These are phyloP conservation scores for Lycocorax pyrrhopterus DNA, from an alignment of 2,113 vertebrate genomes.

Conservation along the genomic window DNA sequence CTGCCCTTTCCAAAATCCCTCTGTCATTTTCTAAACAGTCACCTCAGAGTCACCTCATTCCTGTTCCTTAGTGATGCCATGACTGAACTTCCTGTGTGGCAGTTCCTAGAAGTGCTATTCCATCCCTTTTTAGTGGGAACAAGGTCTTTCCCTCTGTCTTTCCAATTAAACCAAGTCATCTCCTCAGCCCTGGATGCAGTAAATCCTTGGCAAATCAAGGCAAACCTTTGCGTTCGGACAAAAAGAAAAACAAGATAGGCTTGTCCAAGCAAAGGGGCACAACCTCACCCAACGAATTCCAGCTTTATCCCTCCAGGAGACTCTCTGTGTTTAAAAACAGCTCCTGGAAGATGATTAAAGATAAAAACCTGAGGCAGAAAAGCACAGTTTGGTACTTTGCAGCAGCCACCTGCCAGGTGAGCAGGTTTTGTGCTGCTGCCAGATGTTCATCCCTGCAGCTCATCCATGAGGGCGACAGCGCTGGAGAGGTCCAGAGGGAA, in stretches of 20 bases:
- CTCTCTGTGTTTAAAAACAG: background rate
- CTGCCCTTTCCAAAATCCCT: background rate
- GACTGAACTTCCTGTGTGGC: accelerated
- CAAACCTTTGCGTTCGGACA: background rate
- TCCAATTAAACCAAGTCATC: background rate
- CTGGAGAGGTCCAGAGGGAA: background rate
- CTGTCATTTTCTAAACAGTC: background rate
- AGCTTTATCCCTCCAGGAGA: background rate
- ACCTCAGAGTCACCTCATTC: background rate
- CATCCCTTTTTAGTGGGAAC: accelerated
- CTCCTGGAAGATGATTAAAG: background rate
- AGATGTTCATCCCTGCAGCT: background rate
- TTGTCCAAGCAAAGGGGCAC: background rate
- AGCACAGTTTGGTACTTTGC: background rate
- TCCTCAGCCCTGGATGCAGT: accelerated
- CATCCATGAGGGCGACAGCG: accelerated
- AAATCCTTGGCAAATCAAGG: background rate
- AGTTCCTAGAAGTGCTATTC: background rate
- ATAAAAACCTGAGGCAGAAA: background rate
- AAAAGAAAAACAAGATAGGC: background rate
- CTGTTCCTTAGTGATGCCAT: background rate
- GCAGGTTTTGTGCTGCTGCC: background rate
- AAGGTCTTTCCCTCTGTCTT: background rate
- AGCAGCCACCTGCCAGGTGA: background rate
- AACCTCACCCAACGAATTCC: background rate